A percentile compares a stretch with the other conserved stretches of the same genome.
Evolutionary conservation across 1,140 invertebrate genomes (phyloP).

Genomic region (Thrips palmi): DNA sequence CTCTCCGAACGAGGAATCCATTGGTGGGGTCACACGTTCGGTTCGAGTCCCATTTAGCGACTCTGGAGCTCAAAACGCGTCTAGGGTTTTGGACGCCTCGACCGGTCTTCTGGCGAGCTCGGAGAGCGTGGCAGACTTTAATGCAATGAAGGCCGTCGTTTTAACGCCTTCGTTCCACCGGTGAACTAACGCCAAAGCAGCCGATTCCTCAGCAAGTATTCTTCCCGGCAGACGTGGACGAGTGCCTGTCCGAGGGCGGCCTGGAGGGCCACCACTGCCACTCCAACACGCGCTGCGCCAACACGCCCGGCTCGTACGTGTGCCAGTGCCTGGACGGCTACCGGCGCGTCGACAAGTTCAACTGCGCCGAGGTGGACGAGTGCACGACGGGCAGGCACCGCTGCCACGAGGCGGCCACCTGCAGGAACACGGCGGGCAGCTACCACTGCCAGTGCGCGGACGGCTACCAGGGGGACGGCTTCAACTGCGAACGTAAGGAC

Average conservation of each 20-base stretch:
- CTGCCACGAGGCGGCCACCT: slow-evolving; percentile 61
- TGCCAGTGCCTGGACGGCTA: slow-evolving; percentile 72
- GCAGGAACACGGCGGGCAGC: slow-evolving; percentile 68
- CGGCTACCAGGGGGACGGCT: slow-evolving; percentile 71
- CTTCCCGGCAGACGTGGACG: slow-evolving; percentile 73
- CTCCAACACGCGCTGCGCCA: slow-evolving; percentile 59
- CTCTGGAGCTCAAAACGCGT: too few relatives aligned
- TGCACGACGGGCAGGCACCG: slow-evolving; percentile 44
- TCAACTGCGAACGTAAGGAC: slow-evolving; percentile 56
- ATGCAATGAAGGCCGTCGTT: too few relatives aligned
- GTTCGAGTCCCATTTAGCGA: too few relatives aligned
- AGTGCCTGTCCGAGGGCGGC: slow-evolving; percentile 53
- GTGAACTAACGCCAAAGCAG: too few relatives aligned
- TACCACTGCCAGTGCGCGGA: slow-evolving; percentile 64
- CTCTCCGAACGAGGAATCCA: too few relatives aligned
- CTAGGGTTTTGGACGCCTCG: too few relatives aligned
- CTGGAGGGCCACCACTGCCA: slow-evolving; percentile 63
- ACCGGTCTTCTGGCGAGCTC: too few relatives aligned
- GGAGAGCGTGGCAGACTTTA: too few relatives aligned
- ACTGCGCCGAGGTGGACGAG: slow-evolving; percentile 66
- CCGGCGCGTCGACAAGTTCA: slow-evolving; percentile 51
- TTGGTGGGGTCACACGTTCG: too few relatives aligned
- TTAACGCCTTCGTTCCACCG: too few relatives aligned
- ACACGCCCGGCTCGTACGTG: slow-evolving; percentile 55
- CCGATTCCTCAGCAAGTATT: too few relatives aligned